A percentile compares a stretch with the other conserved stretches of the same genome.
phyloP scores from a whole-genome alignment of 35 echinoderm and acorn worm genomes.

The Chiridota heheva region DNA sequence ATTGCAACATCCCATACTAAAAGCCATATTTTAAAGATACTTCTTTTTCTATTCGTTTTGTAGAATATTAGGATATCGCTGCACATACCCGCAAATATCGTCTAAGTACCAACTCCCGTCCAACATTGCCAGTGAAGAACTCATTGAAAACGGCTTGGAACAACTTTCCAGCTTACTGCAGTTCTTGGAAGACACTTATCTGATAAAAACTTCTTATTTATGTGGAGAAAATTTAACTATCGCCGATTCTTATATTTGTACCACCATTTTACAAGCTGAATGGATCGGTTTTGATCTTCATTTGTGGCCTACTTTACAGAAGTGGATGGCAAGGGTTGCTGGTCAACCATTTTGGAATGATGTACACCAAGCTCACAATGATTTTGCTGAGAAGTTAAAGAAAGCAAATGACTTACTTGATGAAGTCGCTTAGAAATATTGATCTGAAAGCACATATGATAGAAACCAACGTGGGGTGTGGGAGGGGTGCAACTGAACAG shows the following conservation, averaged over 20 bases:
- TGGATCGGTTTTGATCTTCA: conserved; percentile 48
- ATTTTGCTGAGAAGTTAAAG: conserved; percentile 36
- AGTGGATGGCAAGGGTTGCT: conserved; percentile 37
- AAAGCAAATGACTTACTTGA: background rate
- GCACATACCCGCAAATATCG: conserved; percentile 53
- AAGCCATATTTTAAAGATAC: background rate
- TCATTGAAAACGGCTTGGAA: conserved; percentile 52
- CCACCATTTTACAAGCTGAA: conserved; percentile 44
- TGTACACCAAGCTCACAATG: conserved; percentile 48
- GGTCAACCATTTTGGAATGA: conserved; percentile 51
- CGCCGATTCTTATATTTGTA: conserved; percentile 46
- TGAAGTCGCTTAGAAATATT: no score
- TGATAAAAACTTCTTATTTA: background rate
- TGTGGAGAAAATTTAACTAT: conserved; percentile 35
- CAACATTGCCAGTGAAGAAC: conserved; percentile 40
- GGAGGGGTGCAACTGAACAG: no score
- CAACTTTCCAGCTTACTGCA: conserved; percentile 33
- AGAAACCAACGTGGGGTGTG: no score
- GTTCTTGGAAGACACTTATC: conserved; percentile 41
- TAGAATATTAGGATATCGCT: conserved; percentile 52
- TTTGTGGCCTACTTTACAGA: conserved; percentile 47
- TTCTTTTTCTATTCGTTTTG: background rate
- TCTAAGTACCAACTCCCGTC: conserved; percentile 38
- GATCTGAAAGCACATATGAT: no score
- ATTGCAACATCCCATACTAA: no score